Base-by-base conservation (phyloP, 1,140 invertebrate genomes). In the Temnothorax nylanderi region DNA sequence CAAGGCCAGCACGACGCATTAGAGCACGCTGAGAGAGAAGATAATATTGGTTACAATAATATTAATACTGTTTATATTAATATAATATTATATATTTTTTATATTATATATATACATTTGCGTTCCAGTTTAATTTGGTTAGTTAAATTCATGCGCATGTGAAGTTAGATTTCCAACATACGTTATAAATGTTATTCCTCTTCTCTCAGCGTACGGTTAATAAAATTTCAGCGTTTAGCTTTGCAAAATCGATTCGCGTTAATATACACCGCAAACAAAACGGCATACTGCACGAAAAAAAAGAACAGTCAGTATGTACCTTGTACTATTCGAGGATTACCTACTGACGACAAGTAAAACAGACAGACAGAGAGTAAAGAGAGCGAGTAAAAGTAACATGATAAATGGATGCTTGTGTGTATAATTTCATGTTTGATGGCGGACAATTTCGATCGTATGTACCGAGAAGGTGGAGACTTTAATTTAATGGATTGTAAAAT, bases 321-420 rank as follows among this genome's bases (percentile, higher is more conserved):
- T 90, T 88, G 89, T 76, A 75, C 60, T 86, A 80, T 91, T 92
- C 85, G 85, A 91, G 85, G 88, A 86, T 91, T 91, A 87, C 71
- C 76, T 86, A 92, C 77, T 91, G 84, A 89, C 69, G 75, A 34
- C 60, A 87, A 88, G 82, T 72, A 91, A 90, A 75, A 74, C 51
- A 85, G 74, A 91, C 51, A 67, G 64, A 90, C 72, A 88, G 44
- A 87, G 69, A 81, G 11, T 56, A 87, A 77, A 41, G 56, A 62
- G 72, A 89, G 44, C 44, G 21, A 90, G 54, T 69, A 69, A 80
- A 77, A 67, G 56, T 34, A 64, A 89, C 21, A 84, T 60, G 44
- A 84, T 51, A 26, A 69, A 77, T 58, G 49, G 34, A 89, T 89
- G 65, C 56, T 81, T 54, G 54, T 78, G 78, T 80, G 51, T 84